Conservation (phyloP, 2,113 vertebrate species). For the Elgaria multicarinata region DNA sequence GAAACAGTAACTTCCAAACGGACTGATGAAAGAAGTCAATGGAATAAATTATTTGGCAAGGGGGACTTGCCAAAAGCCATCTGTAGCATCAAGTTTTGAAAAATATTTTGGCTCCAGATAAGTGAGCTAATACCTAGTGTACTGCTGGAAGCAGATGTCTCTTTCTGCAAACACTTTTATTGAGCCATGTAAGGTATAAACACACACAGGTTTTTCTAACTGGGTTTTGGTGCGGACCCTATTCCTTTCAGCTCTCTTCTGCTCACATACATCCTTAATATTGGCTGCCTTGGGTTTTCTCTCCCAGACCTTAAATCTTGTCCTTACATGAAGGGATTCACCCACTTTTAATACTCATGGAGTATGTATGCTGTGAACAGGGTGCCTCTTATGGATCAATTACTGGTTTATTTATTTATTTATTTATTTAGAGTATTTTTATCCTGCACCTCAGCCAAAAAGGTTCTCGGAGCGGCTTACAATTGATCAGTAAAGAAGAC, state of each 20-base stretch:
- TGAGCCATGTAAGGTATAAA: background rate
- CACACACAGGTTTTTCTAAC: background rate
- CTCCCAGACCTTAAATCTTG: background rate
- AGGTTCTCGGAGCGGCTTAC: too few species aligned
- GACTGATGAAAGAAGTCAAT: background rate
- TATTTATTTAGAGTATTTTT: too few species aligned
- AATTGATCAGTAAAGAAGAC: too few species aligned
- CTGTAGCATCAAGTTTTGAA: background rate
- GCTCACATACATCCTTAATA: background rate
- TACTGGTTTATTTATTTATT: too few species aligned
- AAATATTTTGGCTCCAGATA: conserved; percentile 5
- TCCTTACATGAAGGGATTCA: background rate
- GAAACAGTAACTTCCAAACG: background rate
- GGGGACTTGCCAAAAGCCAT: background rate
- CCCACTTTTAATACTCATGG: background rate
- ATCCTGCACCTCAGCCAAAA: too few species aligned
- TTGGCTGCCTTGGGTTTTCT: background rate
- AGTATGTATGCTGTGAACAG: background rate
- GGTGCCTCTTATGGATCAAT: background rate
- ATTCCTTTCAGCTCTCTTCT: background rate
- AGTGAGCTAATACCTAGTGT: background rate
- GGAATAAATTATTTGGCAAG: conserved; percentile 7
- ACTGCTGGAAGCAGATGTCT: conserved; percentile 10
- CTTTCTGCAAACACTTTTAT: background rate
- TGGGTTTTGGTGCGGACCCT: background rate